Conservation (phyloP, 2,888 invertebrate species). For the Brassicogethes aeneus region DNA sequence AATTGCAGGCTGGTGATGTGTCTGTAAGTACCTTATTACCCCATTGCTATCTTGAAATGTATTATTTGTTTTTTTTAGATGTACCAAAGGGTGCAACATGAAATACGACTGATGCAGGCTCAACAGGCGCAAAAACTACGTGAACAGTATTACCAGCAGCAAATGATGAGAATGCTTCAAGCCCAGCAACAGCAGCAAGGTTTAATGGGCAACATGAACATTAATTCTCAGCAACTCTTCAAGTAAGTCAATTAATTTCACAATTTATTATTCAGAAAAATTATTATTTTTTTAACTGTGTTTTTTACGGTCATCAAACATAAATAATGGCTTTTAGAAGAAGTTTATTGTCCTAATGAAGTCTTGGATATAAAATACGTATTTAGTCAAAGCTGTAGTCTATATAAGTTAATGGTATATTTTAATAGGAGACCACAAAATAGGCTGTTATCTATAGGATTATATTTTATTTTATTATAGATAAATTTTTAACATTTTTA, state of each 20-base stretch:
- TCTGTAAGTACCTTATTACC: conserved; percentile 20
- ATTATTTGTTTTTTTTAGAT: not conserved
- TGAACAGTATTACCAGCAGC: conserved; percentile 18
- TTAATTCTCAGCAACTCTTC: conserved; percentile 10
- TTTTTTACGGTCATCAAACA: no score
- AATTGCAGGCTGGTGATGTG: conserved; percentile 41
- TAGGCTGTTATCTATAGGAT: no score
- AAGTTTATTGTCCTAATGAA: no score
- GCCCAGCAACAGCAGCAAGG: conserved; percentile 14
- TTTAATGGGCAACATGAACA: conserved; percentile 12
- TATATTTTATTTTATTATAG: no score
- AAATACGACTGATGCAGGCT: conserved; percentile 27
- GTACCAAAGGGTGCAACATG: conserved; percentile 23
- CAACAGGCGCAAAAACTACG: conserved; percentile 18
- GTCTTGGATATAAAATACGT: no score
- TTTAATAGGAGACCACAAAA: no score
- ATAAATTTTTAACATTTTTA: no score
- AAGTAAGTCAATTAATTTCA: conserved; percentile 1
- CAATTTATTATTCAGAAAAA: no score
- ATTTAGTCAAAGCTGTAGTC: no score
- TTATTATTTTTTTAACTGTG: no score
- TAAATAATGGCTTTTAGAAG: no score
- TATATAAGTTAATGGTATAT: no score
- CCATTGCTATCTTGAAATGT: conserved; percentile 3
- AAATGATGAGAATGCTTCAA: conserved; percentile 18